These are phyloP conservation scores for Etheostoma cragini DNA, from an alignment of 2,113 vertebrate species.

Conservation along the genomic window DNA sequence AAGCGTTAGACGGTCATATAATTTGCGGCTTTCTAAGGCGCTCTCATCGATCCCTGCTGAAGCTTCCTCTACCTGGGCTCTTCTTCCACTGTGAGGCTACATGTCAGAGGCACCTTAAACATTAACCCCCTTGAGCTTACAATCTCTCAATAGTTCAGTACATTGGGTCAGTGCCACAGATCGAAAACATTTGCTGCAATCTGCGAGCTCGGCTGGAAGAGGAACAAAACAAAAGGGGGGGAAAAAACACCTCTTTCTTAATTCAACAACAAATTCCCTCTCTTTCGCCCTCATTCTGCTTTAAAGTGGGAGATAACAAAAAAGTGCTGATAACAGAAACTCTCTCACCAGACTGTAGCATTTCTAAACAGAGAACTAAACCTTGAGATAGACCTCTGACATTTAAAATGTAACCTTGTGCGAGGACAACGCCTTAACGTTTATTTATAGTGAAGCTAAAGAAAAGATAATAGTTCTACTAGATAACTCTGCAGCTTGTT, in stretches of 20 bases:
- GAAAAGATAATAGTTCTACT: constrained; percentile 26
- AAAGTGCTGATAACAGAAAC: constrained; percentile 50
- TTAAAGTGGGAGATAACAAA: constrained; percentile 26
- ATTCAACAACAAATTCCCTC: constrained; percentile 27
- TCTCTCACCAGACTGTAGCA: constrained; percentile 33
- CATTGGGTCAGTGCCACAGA: constrained; percentile 68
- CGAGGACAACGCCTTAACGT: constrained; percentile 55
- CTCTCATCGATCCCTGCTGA: constrained; percentile 47
- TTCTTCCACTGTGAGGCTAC: constrained; percentile 42
- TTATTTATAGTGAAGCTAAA: constrained; percentile 53
- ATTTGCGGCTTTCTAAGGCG: constrained; percentile 16
- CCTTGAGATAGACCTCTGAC: constrained; percentile 55
- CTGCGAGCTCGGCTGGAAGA: constrained; percentile 42
- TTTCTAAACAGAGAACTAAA: constrained; percentile 67
- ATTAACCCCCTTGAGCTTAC: constrained; percentile 56
- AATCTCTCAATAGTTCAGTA: constrained; percentile 65
- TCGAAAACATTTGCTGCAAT: constrained; percentile 63
- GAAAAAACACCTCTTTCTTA: constrained; percentile 27
- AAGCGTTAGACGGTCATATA: neutral
- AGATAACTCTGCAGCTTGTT: constrained; percentile 32
- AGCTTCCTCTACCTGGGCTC: constrained; percentile 40
- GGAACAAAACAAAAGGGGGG: neutral
- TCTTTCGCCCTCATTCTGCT: constrained; percentile 25
- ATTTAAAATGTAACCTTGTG: constrained; percentile 65
- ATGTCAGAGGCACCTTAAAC: constrained; percentile 65